Evolutionary conservation across 2,797 vertebrate genomes (phyloP).

Genomic region (Kryptolebias ocellatus): DNA sequence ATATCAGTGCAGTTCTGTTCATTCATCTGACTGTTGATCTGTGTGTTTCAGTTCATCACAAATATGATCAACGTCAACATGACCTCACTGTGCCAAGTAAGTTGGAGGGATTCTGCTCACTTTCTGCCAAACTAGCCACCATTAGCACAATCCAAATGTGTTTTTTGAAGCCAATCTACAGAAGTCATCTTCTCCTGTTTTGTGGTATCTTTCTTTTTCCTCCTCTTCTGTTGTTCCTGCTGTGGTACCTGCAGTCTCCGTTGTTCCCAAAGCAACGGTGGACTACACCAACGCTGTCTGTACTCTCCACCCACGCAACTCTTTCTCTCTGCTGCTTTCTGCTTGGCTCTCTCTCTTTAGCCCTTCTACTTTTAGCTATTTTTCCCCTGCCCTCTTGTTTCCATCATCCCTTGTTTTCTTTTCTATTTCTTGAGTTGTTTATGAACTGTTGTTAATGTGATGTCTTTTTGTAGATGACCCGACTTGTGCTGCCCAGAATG

Average conservation of each 20-base stretch:
- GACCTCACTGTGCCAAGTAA: slow-evolving; percentile 90
- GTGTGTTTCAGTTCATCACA: slow-evolving; percentile 85
- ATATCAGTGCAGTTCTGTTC: background rate
- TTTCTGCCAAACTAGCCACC: background rate
- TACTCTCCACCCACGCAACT: slow-evolving; percentile 76
- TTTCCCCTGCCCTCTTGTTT: background rate
- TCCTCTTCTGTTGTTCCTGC: slow-evolving; percentile 52
- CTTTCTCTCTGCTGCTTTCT: slow-evolving; percentile 36
- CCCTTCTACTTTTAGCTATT: slow-evolving; percentile 44
- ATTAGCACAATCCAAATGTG: background rate
- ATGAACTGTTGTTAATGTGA: slow-evolving; percentile 2
- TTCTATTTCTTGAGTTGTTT: slow-evolving; percentile 16
- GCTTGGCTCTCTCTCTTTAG: slow-evolving; percentile 35
- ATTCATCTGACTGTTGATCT: slow-evolving; percentile 1
- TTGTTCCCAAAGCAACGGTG: slow-evolving; percentile 84
- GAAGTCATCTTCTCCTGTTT: slow-evolving; percentile 6
- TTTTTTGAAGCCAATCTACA: slow-evolving; percentile 10
- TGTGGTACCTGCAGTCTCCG: slow-evolving; percentile 77
- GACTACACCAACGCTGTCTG: slow-evolving; percentile 82
- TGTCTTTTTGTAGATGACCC: slow-evolving; percentile 89
- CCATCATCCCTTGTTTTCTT: slow-evolving; percentile 13
- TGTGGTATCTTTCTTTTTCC: slow-evolving; percentile 18
- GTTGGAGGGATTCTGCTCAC: slow-evolving; percentile 8
- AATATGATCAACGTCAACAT: slow-evolving; percentile 92
- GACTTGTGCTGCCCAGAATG: slow-evolving; percentile 94